These are phyloP conservation scores for Ceuthmochares aereus DNA, from an alignment of 2,113 vertebrate genomes.

Conservation along the genomic window DNA sequence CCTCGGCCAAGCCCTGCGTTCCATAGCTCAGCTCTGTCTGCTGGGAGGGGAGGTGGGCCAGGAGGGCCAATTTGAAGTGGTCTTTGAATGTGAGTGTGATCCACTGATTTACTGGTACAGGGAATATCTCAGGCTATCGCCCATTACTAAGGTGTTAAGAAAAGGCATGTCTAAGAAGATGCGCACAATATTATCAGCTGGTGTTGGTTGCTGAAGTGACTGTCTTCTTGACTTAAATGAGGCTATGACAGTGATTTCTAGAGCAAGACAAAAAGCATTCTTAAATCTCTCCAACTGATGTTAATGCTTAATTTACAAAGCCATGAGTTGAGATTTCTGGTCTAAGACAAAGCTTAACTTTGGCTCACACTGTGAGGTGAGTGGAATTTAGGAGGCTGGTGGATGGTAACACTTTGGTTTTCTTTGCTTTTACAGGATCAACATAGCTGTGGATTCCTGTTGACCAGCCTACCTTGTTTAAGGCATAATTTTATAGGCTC, in stretches of 20 bases:
- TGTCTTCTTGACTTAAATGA: neutral
- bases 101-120: neutral
- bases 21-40: accelerated
- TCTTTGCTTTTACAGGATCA: neutral
- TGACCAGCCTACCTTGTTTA: neutral
- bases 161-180: neutral
- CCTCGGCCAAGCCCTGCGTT: accelerated
- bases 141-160: accelerated
- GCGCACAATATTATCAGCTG: neutral
- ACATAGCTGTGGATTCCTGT: neutral
- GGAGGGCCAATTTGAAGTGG: accelerated
- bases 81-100: neutral
- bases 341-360: neutral
- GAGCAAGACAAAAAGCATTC: neutral
- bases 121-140: accelerated
- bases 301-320: neutral
- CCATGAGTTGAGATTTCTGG: neutral
- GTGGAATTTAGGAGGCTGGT: accelerated
- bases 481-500: neutral
- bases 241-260: neutral
- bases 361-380: neutral
- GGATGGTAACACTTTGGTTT: neutral
- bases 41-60: neutral
- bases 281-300: neutral
- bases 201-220: neutral